Base-by-base conservation (phyloP, 2,888 invertebrate species). In the Melanargia galathea region DNA sequence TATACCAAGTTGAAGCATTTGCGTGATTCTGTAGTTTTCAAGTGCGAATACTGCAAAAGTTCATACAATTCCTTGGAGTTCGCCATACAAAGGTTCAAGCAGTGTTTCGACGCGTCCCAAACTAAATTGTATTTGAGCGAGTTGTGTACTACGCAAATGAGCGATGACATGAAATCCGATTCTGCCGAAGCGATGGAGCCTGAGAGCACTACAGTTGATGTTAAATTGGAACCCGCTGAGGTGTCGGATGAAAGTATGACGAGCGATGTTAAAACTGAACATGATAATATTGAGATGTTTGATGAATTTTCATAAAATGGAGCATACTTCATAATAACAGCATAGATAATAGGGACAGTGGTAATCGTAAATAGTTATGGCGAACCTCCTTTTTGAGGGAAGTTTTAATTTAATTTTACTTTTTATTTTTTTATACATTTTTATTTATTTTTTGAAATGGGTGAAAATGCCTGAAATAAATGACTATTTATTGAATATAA, bases 121-220 rank as follows among this genome's bases (percentile, higher is more conserved):
- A 75, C 77, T 0, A 84, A 86, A 63, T 76, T 84, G 73, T 82
- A 87, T 4, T 60, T 89, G 11, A 89, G 89, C 30, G 89, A 89
- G 45, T 64, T 89, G 0, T 89, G 89, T 61, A 87, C 86, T 0
- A 71, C 87, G 0, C 84, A 87, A 54, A 87, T 89, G 87, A 87
- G 88, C 43, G 88, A 83, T 0, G 82, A 80, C 71, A 52, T 60
- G 1, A 61, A 77, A 0, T 78, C 79, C 10, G 82, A 79, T 0
- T 49, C 30, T 71, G 74, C 78, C 1, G 78, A 82, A 10, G 68
- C 71, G 24, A 73, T 82, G 71, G 80, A 81, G 30, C 78, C 86
- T 0, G 86, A 83, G 13, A 86, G 82, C 33, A 84, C 85, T 0
- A 86, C 83, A 0, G 54, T 49, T 10, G 70, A 75, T 2, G 61